Conservation (phyloP, 92 coral and sea anemone genomes). For the Phymanthus crucifer region DNA sequence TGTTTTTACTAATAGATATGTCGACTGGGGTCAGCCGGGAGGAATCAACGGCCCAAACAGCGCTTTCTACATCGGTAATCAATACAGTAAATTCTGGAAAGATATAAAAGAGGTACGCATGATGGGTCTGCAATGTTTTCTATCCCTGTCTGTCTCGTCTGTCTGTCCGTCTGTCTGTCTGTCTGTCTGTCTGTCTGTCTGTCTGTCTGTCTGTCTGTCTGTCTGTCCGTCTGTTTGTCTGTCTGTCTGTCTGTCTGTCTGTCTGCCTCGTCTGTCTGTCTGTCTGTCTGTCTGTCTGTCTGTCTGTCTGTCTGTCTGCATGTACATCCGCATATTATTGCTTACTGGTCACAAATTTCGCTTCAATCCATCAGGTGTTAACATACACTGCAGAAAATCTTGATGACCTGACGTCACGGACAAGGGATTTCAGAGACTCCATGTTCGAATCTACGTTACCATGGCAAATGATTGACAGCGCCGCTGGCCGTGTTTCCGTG, state of each 20-base stretch:
- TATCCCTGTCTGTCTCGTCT: neutral
- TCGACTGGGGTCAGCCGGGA: slow-evolving; percentile 63
- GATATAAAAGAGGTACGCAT: slow-evolving; percentile 62
- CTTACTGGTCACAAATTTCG: too few relatives aligned
- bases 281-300: neutral
- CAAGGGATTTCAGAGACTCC: slow-evolving; percentile 69
- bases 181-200: neutral
- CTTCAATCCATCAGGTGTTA: slow-evolving; percentile 51
- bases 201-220: neutral
- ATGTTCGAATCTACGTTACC: slow-evolving; percentile 85
- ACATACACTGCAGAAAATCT: slow-evolving; percentile 59
- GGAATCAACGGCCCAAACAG: slow-evolving; percentile 60
- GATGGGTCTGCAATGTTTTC: neutral
- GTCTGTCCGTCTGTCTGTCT: too few relatives aligned
- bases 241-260: neutral
- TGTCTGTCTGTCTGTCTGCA: neutral
- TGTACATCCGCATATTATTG: neutral
- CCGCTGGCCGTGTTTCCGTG: slow-evolving; percentile 88
- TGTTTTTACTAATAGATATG: slow-evolving; percentile 49
- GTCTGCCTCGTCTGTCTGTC: neutral
- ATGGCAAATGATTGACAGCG: slow-evolving; percentile 95
- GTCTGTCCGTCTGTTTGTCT: neutral
- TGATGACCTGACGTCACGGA: slow-evolving; percentile 45
- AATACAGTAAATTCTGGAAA: slow-evolving; percentile 72
- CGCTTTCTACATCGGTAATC: slow-evolving; percentile 70